Evolutionary conservation across 2,113 vertebrate genomes (phyloP), one percentile per base, ranked within the genome.

Genomic region (Rhinoderma darwinii): DNA sequence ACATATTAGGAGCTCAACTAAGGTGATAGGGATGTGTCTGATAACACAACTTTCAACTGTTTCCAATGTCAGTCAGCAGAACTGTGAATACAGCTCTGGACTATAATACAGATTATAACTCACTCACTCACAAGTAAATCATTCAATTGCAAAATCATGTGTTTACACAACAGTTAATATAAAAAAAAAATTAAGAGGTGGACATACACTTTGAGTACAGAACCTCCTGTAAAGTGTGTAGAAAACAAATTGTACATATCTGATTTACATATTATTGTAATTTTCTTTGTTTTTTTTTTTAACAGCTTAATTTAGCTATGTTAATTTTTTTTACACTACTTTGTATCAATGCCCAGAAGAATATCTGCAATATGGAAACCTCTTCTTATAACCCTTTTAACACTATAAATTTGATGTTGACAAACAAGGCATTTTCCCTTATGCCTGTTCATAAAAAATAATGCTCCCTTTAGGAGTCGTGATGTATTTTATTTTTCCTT

Each of bases 401-500:
- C 2, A 8, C 22, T 41, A 22, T 18, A 15, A 27, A 43, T 18
- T n/a, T 18, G n/a, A 63, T 39, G 25, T 9, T n/a, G 32, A 20
- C 27, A 25, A 3, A 35, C 22, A 27, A 27, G 50, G 14, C n/a
- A 30, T 63, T 63, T 84, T 78, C 56, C 56, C 84, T 50, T 18
- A 78, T 77, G 68, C 41, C 63, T 32, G 9, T 43, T 74, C 27
- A 51, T 56, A 59, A 74, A 82, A 85, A 76, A 63, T 25, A 30
- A 77, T 70, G 43, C 5, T 3, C 32, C 85, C 50, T n/a, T 74
- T 82, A 81, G 44, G 77, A 72, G n/a, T 47, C 44, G 9, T 68
- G 76, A 68, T 41, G 59, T 27, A 41, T 74, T 39, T 84, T 59
- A 51, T 73, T 41, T 63, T 59, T 59, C 35, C 54, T 73, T 82